Percentiles rank a stretch among this genome's conserved stretches.
Evolutionary conservation across 2,888 invertebrate species (phyloP).

Genomic region (Protophormia terraenovae): DNA sequence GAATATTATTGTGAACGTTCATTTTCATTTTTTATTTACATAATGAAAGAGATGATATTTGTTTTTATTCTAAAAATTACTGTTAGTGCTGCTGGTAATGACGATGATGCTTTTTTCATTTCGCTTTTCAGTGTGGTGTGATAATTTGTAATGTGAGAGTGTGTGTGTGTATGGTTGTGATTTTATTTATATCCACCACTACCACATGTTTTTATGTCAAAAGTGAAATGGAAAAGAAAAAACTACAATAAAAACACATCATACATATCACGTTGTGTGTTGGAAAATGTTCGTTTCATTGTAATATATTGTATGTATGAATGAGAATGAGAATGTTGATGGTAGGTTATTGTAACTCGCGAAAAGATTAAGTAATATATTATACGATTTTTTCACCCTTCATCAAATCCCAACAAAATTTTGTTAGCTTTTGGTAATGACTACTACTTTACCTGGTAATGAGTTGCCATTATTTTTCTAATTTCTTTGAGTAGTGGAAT

Average conservation of each 20-base stretch:
- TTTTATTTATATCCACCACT: conserved; percentile 54
- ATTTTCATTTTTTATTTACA: conserved; percentile 7
- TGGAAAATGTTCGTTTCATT: not conserved
- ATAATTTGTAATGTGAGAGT: not conserved
- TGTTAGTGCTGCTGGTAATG: not conserved
- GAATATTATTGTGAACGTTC: conserved; percentile 57
- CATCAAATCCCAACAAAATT: too few relatives aligned
- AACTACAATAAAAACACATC: not conserved
- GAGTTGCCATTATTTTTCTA: too few relatives aligned
- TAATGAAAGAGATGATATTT: conserved; percentile 21
- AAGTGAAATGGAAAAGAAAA: conserved; percentile 20
- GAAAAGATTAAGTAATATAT: not conserved
- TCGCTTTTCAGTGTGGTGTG: conserved; percentile 19
- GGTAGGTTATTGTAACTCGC: not conserved
- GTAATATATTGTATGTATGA: not conserved
- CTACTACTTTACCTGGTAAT: too few relatives aligned
- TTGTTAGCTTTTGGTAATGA: too few relatives aligned
- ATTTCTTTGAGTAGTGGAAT: too few relatives aligned
- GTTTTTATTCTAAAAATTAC: not conserved
- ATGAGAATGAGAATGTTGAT: not conserved
- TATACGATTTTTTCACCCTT: too few relatives aligned
- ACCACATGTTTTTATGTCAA: conserved; percentile 53
- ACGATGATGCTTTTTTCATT: conserved; percentile 44
- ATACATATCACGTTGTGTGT: not conserved
- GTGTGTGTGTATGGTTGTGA: too few relatives aligned